Base-by-base conservation (phyloP, 2,888 invertebrate species). In the Ennomos erosarius region DNA sequence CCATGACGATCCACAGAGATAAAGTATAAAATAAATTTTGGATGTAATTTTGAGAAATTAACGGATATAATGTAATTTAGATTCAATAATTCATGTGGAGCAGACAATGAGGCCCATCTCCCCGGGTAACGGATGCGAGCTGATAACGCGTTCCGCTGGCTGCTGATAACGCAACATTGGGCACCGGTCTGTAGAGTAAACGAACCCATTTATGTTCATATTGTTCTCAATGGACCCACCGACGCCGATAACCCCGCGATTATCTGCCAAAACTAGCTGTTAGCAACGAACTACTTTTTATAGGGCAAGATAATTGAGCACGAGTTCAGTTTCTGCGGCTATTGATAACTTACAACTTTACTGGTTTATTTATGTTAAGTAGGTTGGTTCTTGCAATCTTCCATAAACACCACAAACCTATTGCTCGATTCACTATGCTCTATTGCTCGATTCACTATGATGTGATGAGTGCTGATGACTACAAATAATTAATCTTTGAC, bases 131-230 rank as follows among this genome's bases (percentile, higher is more conserved):
- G 89, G 89, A 89, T 87, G 87, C 74, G 73, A 64, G 62, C 54
- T 67, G 85, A 89, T 88, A 88, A 85, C 73, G 61, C 81, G 85
- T 88, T 85, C 88, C 88, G 88, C 78, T 81, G 81, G 79, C 75
- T 69, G 59, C 75, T 69, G 89, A 89, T 89, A 88, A 86, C 78
- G 71, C 69, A 62, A 79, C 82, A 82, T 87, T 85, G 79, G 85
- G 83, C 76, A 66, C 68, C 64, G 59, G 71, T 69, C 67, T 46
- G 73, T 34, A 78, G 82, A 87, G 86, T 80, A 85, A 87, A 89
- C 82, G 87, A 85, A 87, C 87, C 81, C 86, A 74, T 79, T 26
- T 80, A 68, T 58, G 50, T 44, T 50, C 43, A 49, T 58, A 57
- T 63, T 59, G 54, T 59, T 67, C 64, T 58, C 45, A 62, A 55